Evolutionary conservation across 1,140 invertebrate genomes (phyloP), one percentile per base, ranked within the genome.

Genomic region (Drosophila parabipectinata): DNA sequence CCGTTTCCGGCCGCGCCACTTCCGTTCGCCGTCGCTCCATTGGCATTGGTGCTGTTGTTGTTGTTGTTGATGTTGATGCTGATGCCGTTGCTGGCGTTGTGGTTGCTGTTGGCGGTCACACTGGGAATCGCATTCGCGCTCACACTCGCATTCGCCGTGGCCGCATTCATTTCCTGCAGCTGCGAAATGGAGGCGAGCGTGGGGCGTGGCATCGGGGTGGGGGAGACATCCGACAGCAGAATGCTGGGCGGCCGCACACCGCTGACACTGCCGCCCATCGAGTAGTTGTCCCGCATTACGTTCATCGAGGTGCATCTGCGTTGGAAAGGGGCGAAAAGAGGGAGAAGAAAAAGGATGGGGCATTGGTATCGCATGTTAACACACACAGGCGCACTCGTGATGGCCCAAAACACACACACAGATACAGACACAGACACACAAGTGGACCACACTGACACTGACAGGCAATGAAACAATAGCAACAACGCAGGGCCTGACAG

Each of bases 291-390:
- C 73, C 95, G 94, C 77, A 97, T 96, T 55, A 96, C 95, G 90
- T 96, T 97, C 54, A 97, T 92, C 21, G 96, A 97, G 41, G 96
- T 96, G 91, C 96, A 96, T 72, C 94, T 94, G 88, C 45, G 50
- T 14, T 26, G n/a, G 21, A 62, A 15, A 77, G n/a, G 58, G 68
- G 55, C 10, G 60, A 37, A 18, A 45, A 28, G 57, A 56, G 52
- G 39, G 47, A 37, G 12, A 45, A 26, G 39, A 69, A 24, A 67
- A 48, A 77, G 62, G 41, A 53, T 78, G 74, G 74, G 68, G 64
- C 45, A 37, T 84, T 68, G 67, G 61, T 72, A 71, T 53, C 44
- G 47, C 45, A 54, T 34, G 50, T 56, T 15, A 37, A 24, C 24
- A 48, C 24, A 48, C 52, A 50, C 51, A 55, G 26, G 58, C 55